These are phyloP conservation scores for Haemorhous mexicanus DNA, from an alignment of 2,113 vertebrate genomes.

Conservation along the genomic window DNA sequence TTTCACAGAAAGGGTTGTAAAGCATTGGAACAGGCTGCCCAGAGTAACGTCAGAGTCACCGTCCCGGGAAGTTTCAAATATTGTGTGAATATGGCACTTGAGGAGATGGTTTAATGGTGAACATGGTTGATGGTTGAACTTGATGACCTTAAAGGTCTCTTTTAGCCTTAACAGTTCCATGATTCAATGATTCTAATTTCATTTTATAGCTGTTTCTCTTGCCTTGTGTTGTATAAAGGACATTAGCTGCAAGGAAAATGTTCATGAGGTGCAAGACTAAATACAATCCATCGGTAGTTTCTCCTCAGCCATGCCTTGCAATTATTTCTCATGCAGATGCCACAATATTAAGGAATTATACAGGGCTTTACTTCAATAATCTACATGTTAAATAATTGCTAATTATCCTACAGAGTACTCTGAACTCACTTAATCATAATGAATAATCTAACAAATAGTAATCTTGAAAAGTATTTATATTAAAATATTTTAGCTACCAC, in stretches of 20 bases:
- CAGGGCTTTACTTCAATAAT: not conserved
- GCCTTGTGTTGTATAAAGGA: not conserved
- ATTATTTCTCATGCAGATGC: not conserved
- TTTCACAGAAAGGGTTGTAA: not conserved
- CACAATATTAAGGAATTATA: not conserved
- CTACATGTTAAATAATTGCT: not conserved
- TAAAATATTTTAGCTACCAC: not conserved
- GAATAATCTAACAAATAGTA: not conserved
- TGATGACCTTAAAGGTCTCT: not conserved
- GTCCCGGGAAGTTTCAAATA: rapidly evolving
- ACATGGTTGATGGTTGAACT: no score
- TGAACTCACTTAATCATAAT: not conserved
- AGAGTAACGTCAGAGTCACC: not conserved
- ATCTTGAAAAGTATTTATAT: not conserved
- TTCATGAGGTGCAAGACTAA: not conserved
- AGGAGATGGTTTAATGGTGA: not conserved
- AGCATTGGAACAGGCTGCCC: not conserved
- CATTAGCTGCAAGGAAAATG: not conserved
- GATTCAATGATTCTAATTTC: not conserved
- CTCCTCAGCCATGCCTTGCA: not conserved
- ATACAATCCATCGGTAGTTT: not conserved
- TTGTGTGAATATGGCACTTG: not conserved
- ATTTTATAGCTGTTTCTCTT: not conserved
- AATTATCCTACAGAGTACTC: not conserved
- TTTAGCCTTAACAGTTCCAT: not conserved